Percentiles rank a stretch among this genome's conserved stretches.
phyloP scores from a whole-genome alignment of 2,113 vertebrate genomes.

The Macrotus californicus region DNA sequence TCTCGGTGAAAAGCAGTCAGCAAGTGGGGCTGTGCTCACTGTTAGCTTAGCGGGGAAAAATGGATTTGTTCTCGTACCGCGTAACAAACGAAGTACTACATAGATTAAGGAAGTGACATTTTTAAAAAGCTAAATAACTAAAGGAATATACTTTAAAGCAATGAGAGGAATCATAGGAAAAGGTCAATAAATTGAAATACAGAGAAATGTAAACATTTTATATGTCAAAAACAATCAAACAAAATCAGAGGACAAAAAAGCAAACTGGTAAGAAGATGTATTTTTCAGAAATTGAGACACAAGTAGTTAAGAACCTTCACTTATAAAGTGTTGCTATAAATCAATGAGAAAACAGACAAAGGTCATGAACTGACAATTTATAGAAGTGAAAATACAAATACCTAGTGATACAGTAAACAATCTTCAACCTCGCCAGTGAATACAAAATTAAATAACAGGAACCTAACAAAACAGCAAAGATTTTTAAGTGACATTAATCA shows the following conservation, averaged over 20 bases:
- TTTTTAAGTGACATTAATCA: background rate
- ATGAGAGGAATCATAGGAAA: background rate
- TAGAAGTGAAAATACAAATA: conserved; percentile 16
- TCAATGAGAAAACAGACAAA: background rate
- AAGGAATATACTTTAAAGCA: background rate
- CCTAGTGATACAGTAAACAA: background rate
- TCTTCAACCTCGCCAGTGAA: background rate
- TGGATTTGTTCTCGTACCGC: background rate
- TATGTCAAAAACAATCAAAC: background rate
- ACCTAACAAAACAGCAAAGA: background rate
- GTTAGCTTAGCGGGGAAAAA: background rate
- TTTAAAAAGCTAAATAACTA: conserved; percentile 11
- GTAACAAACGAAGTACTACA: background rate
- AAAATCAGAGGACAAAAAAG: background rate
- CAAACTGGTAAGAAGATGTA: background rate
- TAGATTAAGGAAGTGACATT: background rate
- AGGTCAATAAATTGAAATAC: background rate
- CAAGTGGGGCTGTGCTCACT: background rate
- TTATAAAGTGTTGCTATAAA: background rate
- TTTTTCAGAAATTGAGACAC: background rate
- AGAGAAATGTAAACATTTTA: background rate
- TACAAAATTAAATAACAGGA: background rate
- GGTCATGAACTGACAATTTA: background rate
- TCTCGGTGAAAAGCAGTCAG: background rate
- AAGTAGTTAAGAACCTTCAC: background rate